Conservation (phyloP, 2,113 vertebrate genomes). For the Laticauda laticaudata region DNA sequence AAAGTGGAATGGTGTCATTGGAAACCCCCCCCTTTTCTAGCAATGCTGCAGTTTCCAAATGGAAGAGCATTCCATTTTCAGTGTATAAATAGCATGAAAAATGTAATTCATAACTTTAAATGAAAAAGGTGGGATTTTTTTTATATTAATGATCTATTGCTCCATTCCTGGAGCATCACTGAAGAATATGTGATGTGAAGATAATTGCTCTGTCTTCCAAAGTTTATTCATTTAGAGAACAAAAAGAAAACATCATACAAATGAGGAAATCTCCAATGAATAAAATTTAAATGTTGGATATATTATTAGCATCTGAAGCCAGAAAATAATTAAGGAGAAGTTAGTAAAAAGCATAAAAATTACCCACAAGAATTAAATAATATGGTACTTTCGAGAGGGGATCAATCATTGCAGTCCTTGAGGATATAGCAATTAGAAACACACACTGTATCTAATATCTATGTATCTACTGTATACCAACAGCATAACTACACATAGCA, state of each 20-base stretch:
- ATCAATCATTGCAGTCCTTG: neutral
- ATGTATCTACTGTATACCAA: neutral
- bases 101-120: neutral
- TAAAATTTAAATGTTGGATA: neutral
- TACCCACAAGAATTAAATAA: neutral
- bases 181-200: neutral
- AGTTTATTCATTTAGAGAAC: neutral
- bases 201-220: neutral
- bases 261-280: neutral
- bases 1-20: slow-evolving; percentile 65
- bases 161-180: neutral
- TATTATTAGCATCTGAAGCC: neutral
- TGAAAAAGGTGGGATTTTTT: neutral
- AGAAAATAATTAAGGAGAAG: neutral
- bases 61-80: slow-evolving; percentile 22
- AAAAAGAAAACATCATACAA: neutral
- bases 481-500: neutral
- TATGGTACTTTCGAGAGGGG: neutral
- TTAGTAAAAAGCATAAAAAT: neutral
- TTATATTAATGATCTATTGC: neutral
- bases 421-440: neutral
- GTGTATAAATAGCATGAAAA: neutral
- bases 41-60: slow-evolving; percentile 39
- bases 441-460: neutral
- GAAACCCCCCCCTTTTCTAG: slow-evolving; percentile 41